phyloP scores from a whole-genome alignment of 2,888 invertebrate genomes.

The Sussaba pulchella region DNA sequence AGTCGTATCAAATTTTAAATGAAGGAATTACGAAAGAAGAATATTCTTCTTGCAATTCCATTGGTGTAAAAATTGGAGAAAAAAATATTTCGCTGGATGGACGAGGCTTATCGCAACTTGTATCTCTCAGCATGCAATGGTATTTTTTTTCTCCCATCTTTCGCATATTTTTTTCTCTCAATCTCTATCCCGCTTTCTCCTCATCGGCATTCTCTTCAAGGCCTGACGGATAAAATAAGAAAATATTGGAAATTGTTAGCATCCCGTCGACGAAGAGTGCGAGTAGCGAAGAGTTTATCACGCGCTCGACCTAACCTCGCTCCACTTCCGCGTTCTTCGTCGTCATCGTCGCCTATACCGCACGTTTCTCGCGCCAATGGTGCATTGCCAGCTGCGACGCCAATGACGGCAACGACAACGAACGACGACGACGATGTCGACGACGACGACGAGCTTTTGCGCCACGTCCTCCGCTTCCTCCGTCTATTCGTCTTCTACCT shows the following conservation, averaged over 20 bases:
- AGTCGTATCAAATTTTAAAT: too few relatives aligned
- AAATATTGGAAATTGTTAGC: conserved; percentile 54
- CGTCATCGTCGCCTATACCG: conserved; percentile 24
- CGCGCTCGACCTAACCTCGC: conserved; percentile 57
- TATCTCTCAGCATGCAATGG: background rate
- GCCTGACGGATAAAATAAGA: conserved; percentile 55
- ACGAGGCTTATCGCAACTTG: background rate
- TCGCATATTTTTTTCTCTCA: background rate
- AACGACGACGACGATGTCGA: conserved; percentile 31
- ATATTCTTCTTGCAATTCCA: too few relatives aligned
- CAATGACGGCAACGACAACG: conserved; percentile 44
- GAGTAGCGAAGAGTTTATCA: conserved; percentile 42
- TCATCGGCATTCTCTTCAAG: conserved; percentile 9
- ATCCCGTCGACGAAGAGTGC: conserved; percentile 23
- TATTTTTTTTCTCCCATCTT: background rate
- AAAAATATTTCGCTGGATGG: too few relatives aligned
- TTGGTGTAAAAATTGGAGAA: too few relatives aligned
- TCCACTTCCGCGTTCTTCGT: conserved; percentile 59
- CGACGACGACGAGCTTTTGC: conserved; percentile 9
- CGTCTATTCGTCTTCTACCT: conserved; percentile 60
- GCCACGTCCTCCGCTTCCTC: conserved; percentile 37
- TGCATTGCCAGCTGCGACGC: conserved; percentile 31
- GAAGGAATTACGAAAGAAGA: too few relatives aligned
- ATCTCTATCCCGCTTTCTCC: conserved; percentile 4
- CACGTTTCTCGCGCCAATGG: conserved; percentile 54